Percentiles rank a stretch among this genome's conserved stretches.
These are phyloP conservation scores for Magallana nippona DNA, from an alignment of 2,888 invertebrate species.

Conservation along the genomic window DNA sequence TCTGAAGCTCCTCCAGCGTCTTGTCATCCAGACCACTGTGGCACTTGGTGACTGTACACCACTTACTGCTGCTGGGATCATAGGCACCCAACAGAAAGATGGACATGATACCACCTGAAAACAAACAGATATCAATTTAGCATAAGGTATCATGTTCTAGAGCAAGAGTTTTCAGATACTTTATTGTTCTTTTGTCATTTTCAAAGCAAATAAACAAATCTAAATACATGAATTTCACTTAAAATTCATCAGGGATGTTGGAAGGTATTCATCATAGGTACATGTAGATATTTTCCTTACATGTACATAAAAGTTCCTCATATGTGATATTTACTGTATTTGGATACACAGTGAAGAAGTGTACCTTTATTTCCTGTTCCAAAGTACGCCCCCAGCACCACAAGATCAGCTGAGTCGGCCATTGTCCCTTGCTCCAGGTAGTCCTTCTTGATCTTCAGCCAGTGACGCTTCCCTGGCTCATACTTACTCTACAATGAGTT, in stretches of 20 bases:
- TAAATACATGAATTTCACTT: too few relatives aligned
- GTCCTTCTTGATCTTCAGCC: constrained; percentile 98
- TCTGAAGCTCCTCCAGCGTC: constrained; percentile 87
- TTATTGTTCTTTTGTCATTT: too few relatives aligned
- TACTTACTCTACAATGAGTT: constrained; percentile 85
- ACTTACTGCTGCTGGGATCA: constrained; percentile 85
- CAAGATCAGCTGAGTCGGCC: constrained; percentile 96
- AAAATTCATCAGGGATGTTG: too few relatives aligned
- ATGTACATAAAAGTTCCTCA: too few relatives aligned
- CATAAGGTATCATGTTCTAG: too few relatives aligned
- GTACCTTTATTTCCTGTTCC: constrained; percentile 88
- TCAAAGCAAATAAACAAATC: too few relatives aligned
- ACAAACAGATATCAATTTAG: too few relatives aligned
- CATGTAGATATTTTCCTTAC: too few relatives aligned
- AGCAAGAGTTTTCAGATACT: too few relatives aligned
- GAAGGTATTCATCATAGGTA: too few relatives aligned
- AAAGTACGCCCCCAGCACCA: constrained; percentile 96
- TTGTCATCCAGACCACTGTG: constrained; percentile 90
- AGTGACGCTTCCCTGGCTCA: constrained; percentile 96
- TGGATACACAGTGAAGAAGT: too few relatives aligned
- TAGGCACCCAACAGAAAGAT: constrained; percentile 96
- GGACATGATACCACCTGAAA: constrained; percentile 90
- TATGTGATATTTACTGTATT: too few relatives aligned
- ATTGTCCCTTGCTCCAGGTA: constrained; percentile 95
- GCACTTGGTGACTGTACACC: constrained; percentile 94